Base-by-base conservation (phyloP, 2,113 vertebrate genomes). In the Xiphophorus couchianus region DNA sequence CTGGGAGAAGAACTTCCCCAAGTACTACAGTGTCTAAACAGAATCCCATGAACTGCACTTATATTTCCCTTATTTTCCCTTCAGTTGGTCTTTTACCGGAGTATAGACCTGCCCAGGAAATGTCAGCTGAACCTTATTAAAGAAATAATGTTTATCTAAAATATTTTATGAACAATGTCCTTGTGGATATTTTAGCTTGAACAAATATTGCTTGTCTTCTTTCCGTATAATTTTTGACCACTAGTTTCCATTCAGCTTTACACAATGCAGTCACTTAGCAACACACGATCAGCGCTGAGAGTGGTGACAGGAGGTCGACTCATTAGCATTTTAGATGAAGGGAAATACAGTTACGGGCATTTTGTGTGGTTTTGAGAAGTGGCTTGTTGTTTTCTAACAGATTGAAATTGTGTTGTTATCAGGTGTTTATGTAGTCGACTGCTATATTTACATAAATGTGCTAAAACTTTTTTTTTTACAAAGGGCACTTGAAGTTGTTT, bases 241-340 rank as follows among this genome's bases (percentile, higher is more conserved):
- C 30, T 30, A 8, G 28, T 22, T 48, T 7, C 30, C 62, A 33
- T 25, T 22, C 30, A 64, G 62, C 30, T 64, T 64, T 35, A 73
- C 72, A 83, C 74, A 72, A 72, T 71, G 64, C 13, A 11, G 81
- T 83, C 83, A 62, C 85, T 33, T 33, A 64, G 85, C 72, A 81
- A 76, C 81, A 70, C 10, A 0, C 58, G 30, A 54, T 66, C 51
- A 31, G 70, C 70, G 11, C 22, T 8, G 25, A 30, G 51, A 42
- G 51, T 4, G 0, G 44, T 39, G 68, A 60, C 76, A 73, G 1
- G 1, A 33, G 66, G 73, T 75, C 51, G 60, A 12, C 5, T 28
- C 30, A 42, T 12, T 58, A 58, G 5, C 73, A 60, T 74, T 83
- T 75, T 61, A 66, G 66, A 73, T 80, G 0, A 68, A 65, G 73